Percentiles rank a stretch among this genome's conserved stretches.
These are phyloP conservation scores for Synodontis membranacea DNA, from an alignment of 2,113 vertebrate species.

Conservation along the genomic window DNA sequence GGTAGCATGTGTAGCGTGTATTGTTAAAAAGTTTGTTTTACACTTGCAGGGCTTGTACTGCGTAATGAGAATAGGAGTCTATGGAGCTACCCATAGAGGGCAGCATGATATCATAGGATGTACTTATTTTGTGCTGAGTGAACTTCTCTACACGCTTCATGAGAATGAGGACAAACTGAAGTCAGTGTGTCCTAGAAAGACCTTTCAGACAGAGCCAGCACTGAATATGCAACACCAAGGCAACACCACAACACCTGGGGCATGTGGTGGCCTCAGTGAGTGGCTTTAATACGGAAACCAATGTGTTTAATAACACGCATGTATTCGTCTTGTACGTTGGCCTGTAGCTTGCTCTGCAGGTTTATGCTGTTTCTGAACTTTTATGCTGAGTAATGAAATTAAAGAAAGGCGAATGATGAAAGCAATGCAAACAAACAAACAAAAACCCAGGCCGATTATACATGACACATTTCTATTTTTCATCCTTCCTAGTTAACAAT, in stretches of 20 bases:
- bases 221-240: slow-evolving; percentile 12
- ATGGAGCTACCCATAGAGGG: slow-evolving; percentile 28
- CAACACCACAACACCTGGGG: slow-evolving; percentile 31
- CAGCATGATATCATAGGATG: slow-evolving; percentile 34
- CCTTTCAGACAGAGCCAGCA: slow-evolving; percentile 9
- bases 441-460: not conserved
- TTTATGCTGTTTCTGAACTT: not conserved
- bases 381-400: not conserved
- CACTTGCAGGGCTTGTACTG: not conserved
- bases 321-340: not conserved
- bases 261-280: not conserved
- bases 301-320: slow-evolving; percentile 1
- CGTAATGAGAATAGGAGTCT: not conserved
- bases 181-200: slow-evolving; percentile 37
- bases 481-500: not conserved
- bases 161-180: slow-evolving; percentile 36
- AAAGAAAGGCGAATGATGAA: no score
- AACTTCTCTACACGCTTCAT: slow-evolving; percentile 23
- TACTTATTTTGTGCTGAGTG: not conserved
- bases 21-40: no score
- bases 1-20: no score
- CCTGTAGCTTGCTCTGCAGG: not conserved
- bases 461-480: not conserved
- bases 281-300: not conserved
- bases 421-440: not conserved